Evolutionary conservation across 2,113 vertebrate genomes (phyloP), one percentile per base, ranked within the genome.

Genomic region (Thunnus thynnus): DNA sequence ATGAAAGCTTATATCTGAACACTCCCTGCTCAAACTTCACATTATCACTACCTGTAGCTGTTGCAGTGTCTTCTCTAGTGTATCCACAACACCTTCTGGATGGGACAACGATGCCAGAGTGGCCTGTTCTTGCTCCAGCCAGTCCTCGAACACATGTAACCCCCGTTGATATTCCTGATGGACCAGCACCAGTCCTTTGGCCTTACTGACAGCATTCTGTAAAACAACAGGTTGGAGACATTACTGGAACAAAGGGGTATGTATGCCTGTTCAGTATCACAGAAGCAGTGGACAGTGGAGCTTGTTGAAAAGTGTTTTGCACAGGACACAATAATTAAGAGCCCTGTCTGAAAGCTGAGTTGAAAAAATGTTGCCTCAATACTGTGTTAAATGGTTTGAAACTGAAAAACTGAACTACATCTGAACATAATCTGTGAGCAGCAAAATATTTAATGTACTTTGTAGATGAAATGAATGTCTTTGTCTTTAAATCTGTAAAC

Each of bases 161-260:
- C 95, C 96, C 70, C 95, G 94, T 91, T 99, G 98, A 87, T 99
- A 99, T 25, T 97, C 96, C 86, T 98, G 96, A 83, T 99, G 98
- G 66, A 96, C 94, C 69, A 94, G 91, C 64, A 99, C 95, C 44
- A 97, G 87, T 70, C 95, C 96, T 92, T 99, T 98, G 54, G 94
- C 95, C 88, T 96, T 97, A 51, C 86, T 91, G 70, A 97, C 96
- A 6, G 96, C 93, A 74, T 96, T 96, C 98, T 99, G 73, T 25
- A 84, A 86, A 61, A 88, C 44, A 63, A 64, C 13, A 78, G 13
- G 52, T 60, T 48, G 2, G 46, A 80, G 12, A 82, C 2, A 57
- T 56, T 30, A 76, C 6, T 32, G 18, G 13, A 74, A 30, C 47
- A 44, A 69, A 60, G 44, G 0, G 36, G 18, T 48, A 1, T 8